phyloP scores from a whole-genome alignment of 2,797 vertebrate species.

The Cirrhinus molitorella region DNA sequence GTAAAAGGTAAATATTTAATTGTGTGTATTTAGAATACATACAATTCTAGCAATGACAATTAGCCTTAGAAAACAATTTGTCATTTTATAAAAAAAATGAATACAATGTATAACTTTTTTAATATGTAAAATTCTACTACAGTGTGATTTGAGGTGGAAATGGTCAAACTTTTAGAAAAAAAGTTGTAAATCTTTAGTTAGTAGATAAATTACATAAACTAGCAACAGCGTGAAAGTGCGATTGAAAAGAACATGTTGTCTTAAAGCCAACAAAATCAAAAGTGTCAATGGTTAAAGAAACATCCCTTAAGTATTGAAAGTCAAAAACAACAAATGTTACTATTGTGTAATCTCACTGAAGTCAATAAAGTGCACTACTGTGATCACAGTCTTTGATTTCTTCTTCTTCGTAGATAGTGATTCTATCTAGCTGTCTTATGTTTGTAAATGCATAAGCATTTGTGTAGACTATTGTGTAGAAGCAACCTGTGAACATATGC shows the following conservation, averaged over 20 bases:
- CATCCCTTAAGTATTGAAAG: background rate
- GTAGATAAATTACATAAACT: background rate
- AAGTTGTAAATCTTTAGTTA: background rate
- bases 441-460: constrained; percentile 4
- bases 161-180: too few species aligned
- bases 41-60: background rate
- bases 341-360: background rate
- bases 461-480: constrained; percentile 24
- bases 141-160: background rate
- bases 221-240: background rate
- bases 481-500: constrained; percentile 54
- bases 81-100: background rate
- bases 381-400: background rate
- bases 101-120: background rate
- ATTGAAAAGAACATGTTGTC: background rate
- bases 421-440: background rate
- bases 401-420: background rate
- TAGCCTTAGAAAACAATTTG: background rate
- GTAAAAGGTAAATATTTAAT: background rate
- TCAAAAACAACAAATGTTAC: background rate
- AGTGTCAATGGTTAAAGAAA: background rate
- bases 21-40: background rate
- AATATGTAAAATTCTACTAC: background rate
- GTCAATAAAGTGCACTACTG: background rate
- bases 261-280: background rate